phyloP scores from a whole-genome alignment of 2,113 vertebrate genomes.

The Albula goreensis region DNA sequence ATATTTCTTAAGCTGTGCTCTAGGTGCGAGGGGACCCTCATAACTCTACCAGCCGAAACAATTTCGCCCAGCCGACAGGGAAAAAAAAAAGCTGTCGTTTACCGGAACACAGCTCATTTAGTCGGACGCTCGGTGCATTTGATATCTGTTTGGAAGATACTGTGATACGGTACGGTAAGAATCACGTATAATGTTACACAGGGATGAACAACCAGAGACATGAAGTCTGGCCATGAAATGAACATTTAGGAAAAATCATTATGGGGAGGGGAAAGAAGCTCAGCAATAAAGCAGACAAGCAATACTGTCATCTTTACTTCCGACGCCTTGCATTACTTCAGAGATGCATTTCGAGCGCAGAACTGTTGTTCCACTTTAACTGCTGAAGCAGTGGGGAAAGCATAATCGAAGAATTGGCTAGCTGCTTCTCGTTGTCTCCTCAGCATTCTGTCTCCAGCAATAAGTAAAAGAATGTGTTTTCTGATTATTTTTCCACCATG shows the following conservation, averaged over 20 bases:
- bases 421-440: neutral
- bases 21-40: neutral
- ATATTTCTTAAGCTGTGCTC: neutral
- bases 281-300: slow-evolving; percentile 2
- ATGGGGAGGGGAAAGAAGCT: neutral
- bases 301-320: neutral
- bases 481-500: neutral
- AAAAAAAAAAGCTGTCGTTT: neutral
- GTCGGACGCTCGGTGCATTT: neutral
- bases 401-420: neutral
- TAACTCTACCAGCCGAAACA: neutral
- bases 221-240: neutral
- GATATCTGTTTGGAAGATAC: neutral
- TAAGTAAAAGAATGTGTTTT: neutral
- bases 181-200: neutral
- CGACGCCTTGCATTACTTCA: neutral
- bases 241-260: neutral
- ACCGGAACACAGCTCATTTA: neutral
- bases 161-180: neutral
- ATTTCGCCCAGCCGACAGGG: neutral
- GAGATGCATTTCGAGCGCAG: neutral
- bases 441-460: neutral
- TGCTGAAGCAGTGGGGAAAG: neutral
- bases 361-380: neutral
- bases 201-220: neutral